These are phyloP conservation scores for Epizoanthus ramosus DNA, from an alignment of 92 coral and sea anemone genomes.

Conservation along the genomic window DNA sequence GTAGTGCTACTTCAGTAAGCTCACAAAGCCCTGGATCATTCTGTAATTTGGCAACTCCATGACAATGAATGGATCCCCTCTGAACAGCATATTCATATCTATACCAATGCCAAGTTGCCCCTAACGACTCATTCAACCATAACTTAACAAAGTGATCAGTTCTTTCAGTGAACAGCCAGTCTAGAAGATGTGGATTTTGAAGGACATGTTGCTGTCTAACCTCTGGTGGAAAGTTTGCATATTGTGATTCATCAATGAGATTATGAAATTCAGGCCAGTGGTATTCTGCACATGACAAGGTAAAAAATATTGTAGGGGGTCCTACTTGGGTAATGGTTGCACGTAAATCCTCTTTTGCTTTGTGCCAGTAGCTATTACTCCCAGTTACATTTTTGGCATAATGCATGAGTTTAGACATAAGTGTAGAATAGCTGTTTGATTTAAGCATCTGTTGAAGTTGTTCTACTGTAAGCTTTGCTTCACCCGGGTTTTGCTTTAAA, in stretches of 20 bases:
- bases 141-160: slow-evolving; percentile 68
- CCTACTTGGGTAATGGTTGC: slow-evolving; percentile 69
- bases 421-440: slow-evolving; percentile 50
- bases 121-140: slow-evolving; percentile 64
- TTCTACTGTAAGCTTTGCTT: slow-evolving; percentile 58
- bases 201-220: slow-evolving; percentile 59
- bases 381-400: slow-evolving; percentile 76
- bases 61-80: slow-evolving; percentile 72
- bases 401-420: slow-evolving; percentile 72
- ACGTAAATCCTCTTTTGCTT: slow-evolving; percentile 66
- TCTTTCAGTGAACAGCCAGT: slow-evolving; percentile 71
- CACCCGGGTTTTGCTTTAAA: slow-evolving; percentile 68
- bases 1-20: slow-evolving; percentile 54
- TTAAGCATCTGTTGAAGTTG: slow-evolving; percentile 61
- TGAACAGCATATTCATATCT: slow-evolving; percentile 66
- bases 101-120: slow-evolving; percentile 69
- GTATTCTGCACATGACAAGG: slow-evolving; percentile 57
- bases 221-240: slow-evolving; percentile 35
- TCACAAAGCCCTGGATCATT: slow-evolving; percentile 73
- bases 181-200: slow-evolving; percentile 63
- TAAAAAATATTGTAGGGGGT: slow-evolving; percentile 61
- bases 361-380: slow-evolving; percentile 65
- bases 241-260: slow-evolving; percentile 22
- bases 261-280: slow-evolving; percentile 67
- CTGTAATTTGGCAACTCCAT: slow-evolving; percentile 66